These are phyloP conservation scores for Halictus quadricinctus DNA, from an alignment of 2,888 invertebrate genomes.

Conservation along the genomic window DNA sequence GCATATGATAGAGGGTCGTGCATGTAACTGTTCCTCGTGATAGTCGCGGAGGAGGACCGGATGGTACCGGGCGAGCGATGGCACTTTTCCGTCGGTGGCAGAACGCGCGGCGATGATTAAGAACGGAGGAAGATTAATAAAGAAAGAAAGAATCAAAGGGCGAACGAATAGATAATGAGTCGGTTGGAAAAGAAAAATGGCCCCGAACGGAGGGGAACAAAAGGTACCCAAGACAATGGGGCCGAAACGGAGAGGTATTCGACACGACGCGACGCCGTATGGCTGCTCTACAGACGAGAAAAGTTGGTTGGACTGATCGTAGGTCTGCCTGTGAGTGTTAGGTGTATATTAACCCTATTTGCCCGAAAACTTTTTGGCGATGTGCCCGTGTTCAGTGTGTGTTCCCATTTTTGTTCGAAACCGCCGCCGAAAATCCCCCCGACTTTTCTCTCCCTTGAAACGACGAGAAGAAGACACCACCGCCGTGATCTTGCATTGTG, in stretches of 20 bases:
- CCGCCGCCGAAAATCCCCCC: conserved; percentile 8
- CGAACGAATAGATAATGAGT: not conserved
- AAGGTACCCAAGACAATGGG: conserved; percentile 18
- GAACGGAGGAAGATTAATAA: conserved; percentile 16
- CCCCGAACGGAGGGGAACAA: not conserved
- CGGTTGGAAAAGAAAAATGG: not conserved
- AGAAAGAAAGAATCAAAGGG: not conserved
- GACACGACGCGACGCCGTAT: conserved; percentile 61
- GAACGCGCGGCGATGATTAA: conserved; percentile 42
- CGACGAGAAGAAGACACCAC: not conserved
- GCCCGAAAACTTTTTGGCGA: conserved; percentile 74
- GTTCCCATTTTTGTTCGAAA: conserved; percentile 55
- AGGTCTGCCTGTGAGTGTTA: conserved; percentile 81
- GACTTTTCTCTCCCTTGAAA: not conserved
- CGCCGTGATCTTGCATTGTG: not conserved
- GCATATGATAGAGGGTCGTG: conserved; percentile 43
- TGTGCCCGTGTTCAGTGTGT: conserved; percentile 76
- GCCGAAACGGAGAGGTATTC: conserved; percentile 55
- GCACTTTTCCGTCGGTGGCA: not conserved
- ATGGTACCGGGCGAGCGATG: conserved; percentile 26
- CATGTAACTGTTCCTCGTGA: conserved; percentile 42
- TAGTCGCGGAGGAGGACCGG: conserved; percentile 38
- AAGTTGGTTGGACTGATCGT: conserved; percentile 77
- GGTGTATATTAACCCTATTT: conserved; percentile 76
- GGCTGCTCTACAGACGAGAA: conserved; percentile 68